Evolutionary conservation across 2,888 invertebrate species (phyloP), one percentile per base, ranked within the genome.

Genomic region (Cephus sareptanus): DNA sequence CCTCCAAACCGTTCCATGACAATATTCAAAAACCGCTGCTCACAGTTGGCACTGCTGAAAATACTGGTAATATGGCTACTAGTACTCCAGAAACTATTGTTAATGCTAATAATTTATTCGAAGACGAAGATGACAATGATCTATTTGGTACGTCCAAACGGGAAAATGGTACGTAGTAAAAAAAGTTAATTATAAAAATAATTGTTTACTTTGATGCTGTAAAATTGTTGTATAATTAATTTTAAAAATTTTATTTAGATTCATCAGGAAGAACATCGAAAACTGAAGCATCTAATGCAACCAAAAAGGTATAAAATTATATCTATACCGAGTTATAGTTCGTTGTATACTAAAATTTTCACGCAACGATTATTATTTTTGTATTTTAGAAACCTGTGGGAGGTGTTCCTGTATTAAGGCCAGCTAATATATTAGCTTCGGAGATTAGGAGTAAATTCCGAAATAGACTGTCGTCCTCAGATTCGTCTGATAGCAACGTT

Each of bases 321-420:
- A 13, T 56, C 11, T 13, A 30, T 1, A 30, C 11, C 4, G 30
- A 37, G 31, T 75, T 56, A 35, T 40, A 40, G 33, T 31, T 75
- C 31, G 56, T 75, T 69, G 9, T 76, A 15, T 2, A 30, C 73
- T 15, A n/a, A 40, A 4, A 76, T 69, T 37, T 74, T 76, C 23
- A 23, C 23, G 56, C 23, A 56, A 3, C 3, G 6, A 15, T 23
- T 56, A 40, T 6, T 82, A 56, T 9, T 82, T 82, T 77, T 34
- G 71, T 80, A 79, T 89, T 90, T 75, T 91, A 95, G 95, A 94
- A 94, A 92, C 94, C 94, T 11, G 86, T 93, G 6, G 94, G 94
- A 2, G 95, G 93, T 1, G 93, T 94, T 75, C 93, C 94, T 12
- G 88, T 94, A 70, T 93, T 94, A 83, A 94, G 94, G n/a, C 81